Conservation (phyloP, 2,888 invertebrate genomes). For the Acanthopleura granulata region DNA sequence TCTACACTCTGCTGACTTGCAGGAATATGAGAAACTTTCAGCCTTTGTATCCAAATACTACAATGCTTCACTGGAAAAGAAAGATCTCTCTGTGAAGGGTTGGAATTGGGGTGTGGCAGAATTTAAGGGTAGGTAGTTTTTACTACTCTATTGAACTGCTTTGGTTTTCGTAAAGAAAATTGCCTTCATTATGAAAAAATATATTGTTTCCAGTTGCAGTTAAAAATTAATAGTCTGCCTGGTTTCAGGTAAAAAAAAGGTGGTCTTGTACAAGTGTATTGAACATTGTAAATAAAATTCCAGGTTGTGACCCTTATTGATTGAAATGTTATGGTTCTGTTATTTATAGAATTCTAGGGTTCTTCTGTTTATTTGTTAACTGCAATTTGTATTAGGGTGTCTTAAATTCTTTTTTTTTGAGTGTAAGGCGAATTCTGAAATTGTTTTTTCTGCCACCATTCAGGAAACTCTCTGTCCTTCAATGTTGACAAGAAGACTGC, state of each 20-base stretch:
- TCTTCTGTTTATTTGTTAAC: no score
- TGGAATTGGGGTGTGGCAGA: slow-evolving; percentile 99
- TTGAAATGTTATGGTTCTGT: no score
- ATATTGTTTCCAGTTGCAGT: no score
- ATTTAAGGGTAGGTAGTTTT: slow-evolving; percentile 78
- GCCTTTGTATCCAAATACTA: slow-evolving; percentile 89
- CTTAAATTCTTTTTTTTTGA: background rate
- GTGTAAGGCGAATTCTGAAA: background rate
- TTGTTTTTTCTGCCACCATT: slow-evolving; percentile 8
- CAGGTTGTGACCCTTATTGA: no score
- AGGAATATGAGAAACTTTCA: slow-evolving; percentile 94
- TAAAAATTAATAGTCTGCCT: background rate
- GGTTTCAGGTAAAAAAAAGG: background rate
- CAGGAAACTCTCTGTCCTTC: slow-evolving; percentile 67
- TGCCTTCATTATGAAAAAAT: no score
- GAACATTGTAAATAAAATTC: no score
- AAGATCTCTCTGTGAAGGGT: slow-evolving; percentile 93
- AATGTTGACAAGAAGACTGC: slow-evolving; percentile 75
- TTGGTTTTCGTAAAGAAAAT: no score
- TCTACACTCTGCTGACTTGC: no score
- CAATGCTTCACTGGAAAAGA: slow-evolving; percentile 82
- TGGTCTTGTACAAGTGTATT: no score
- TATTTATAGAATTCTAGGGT: no score
- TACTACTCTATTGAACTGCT: background rate
- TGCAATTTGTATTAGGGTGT: background rate